Conservation (phyloP, 2,113 vertebrate species). For the Gadus chalcogrammus region DNA sequence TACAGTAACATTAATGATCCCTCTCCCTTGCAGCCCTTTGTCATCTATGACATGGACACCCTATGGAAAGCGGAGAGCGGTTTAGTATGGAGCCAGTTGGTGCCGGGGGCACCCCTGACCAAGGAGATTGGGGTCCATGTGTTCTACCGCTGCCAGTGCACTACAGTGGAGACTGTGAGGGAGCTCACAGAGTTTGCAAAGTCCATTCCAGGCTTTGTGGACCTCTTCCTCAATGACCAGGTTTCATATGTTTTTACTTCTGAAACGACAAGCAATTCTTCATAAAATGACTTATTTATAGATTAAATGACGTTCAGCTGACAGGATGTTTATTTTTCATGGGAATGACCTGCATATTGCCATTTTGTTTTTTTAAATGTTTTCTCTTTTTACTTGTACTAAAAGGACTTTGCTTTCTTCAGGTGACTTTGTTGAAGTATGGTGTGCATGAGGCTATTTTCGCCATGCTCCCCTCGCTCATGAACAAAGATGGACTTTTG, state of each 20-base stretch:
- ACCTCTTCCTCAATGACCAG: slow-evolving; percentile 96
- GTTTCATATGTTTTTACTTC: slow-evolving; percentile 33
- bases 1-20: background rate
- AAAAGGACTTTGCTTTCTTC: slow-evolving; percentile 12
- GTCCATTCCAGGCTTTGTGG: slow-evolving; percentile 91
- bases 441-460: slow-evolving; percentile 98
- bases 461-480: slow-evolving; percentile 95
- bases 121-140: slow-evolving; percentile 96
- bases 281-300: background rate
- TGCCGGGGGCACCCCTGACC: slow-evolving; percentile 83
- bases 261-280: too few relatives aligned
- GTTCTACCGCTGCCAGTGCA: slow-evolving; percentile 98
- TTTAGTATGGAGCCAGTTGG: slow-evolving; percentile 92
- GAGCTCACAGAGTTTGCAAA: slow-evolving; percentile 98
- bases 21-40: slow-evolving; percentile 83
- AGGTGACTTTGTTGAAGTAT: slow-evolving; percentile 94
- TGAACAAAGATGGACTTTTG: slow-evolving; percentile 97
- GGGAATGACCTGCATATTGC: too few relatives aligned
- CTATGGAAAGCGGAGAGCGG: slow-evolving; percentile 95
- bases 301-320: too few relatives aligned
- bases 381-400: background rate
- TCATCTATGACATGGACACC: slow-evolving; percentile 95
- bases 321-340: too few relatives aligned
- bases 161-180: slow-evolving; percentile 92
- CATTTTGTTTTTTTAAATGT: background rate